Evolutionary conservation across 2,113 vertebrate genomes (phyloP), one percentile per base, ranked within the genome.

Genomic region (Puntigrus tetrazona): DNA sequence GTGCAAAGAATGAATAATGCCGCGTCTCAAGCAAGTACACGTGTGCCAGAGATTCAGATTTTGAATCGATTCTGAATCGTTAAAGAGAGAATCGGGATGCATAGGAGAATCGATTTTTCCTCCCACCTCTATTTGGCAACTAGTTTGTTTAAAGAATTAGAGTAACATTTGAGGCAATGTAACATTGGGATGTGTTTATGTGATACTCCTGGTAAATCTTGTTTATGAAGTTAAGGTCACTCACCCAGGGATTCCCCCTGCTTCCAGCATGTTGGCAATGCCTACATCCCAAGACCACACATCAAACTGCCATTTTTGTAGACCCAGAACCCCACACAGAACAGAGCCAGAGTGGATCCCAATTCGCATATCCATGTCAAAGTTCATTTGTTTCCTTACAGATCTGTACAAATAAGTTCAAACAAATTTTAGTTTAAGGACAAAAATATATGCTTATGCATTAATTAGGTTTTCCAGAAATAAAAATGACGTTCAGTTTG

Each of bases 221-320:
- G 0, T 57, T 57, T 4, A 20, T 74, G 1, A 43, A 9, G 18
- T 63, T 31, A 38, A 36, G 13, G 41, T 75, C 78, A 73, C 91
- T 91, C 82, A 95, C 94, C 94, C 94, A 65, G 94, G 92, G 70
- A 94, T 90, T 1, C 94, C 94, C 0, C 93, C 93, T 0, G 93
- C 92, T 87, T 94, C 94, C 43, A 95, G 87, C 93, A 93, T 94
- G 91, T 94, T 94, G 63, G 94, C 94, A 0, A 95, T 92, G 79
- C 90, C 88, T 1, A 95, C 93, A 7, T 94, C 94, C 93, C 93
- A 93, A 76, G 93, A 94, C 94, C 93, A 95, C 38, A 94, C 94
- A 10, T 95, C 94, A 91, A 94, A 95, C 91, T 95, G 94, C 94
- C 94, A 95, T 84, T 95, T 95, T 90, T 94, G 94, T 78, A 95